Evolutionary conservation across 2,797 vertebrate species (phyloP).

Genomic region (Tapera naevia): DNA sequence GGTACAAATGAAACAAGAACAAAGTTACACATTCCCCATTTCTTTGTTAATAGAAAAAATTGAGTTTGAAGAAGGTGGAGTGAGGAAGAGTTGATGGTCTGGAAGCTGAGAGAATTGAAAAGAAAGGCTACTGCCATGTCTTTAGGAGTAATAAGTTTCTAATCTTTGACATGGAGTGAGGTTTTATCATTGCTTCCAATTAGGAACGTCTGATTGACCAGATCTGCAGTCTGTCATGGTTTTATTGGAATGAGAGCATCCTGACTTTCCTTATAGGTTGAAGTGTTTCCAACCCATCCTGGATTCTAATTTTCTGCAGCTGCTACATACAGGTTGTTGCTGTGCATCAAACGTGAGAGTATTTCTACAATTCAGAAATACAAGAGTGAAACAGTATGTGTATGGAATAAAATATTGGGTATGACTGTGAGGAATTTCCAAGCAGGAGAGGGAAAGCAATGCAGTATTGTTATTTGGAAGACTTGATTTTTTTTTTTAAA

Average conservation of each 20-base stretch:
- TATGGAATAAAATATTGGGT: background rate
- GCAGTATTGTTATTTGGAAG: background rate
- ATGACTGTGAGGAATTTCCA: background rate
- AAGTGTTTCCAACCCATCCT: background rate
- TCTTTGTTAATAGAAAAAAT: background rate
- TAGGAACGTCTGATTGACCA: background rate
- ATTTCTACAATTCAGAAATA: background rate
- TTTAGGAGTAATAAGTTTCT: background rate
- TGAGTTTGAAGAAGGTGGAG: background rate
- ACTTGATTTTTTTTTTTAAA: too few species aligned
- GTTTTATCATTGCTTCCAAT: background rate
- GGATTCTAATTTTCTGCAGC: background rate
- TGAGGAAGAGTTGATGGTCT: background rate
- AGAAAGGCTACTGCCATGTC: background rate
- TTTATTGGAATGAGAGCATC: background rate
- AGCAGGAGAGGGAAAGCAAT: background rate
- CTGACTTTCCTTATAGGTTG: background rate
- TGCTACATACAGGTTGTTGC: background rate
- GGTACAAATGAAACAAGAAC: background rate
- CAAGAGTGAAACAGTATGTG: accelerated
- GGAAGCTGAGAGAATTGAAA: background rate
- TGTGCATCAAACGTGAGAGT: background rate
- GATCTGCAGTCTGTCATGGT: background rate
- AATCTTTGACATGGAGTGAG: background rate
- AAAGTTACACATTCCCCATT: background rate